Evolutionary conservation across 2,888 invertebrate genomes (phyloP).

Genomic region (Acutogordius australiensis): DNA sequence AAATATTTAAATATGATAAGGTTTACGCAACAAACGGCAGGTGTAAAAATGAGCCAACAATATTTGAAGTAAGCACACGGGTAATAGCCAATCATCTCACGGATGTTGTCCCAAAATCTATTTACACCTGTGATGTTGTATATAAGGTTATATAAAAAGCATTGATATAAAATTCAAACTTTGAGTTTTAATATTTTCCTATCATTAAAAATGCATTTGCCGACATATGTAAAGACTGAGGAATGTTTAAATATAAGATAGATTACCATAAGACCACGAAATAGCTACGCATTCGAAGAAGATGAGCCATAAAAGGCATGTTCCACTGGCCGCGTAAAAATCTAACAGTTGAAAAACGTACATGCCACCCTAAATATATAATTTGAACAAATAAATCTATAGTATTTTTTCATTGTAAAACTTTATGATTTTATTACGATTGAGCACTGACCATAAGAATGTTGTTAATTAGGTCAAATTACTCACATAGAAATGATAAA

Average conservation of each 20-base stretch:
- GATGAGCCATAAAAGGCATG: slow-evolving; percentile 72
- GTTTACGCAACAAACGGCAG: slow-evolving; percentile 67
- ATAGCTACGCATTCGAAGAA: slow-evolving; percentile 95
- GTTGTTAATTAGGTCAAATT: too few species aligned
- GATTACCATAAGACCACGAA: slow-evolving; percentile 69
- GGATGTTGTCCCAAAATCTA: slow-evolving; percentile 77
- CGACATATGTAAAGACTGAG: slow-evolving; percentile 8
- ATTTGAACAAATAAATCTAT: too few species aligned
- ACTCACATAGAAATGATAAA: too few species aligned
- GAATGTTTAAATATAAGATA: not conserved
- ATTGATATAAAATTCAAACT: not conserved
- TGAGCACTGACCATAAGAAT: too few species aligned
- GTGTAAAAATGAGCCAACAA: slow-evolving; percentile 78
- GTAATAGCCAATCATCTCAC: slow-evolving; percentile 97
- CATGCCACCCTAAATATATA: slow-evolving; percentile 95
- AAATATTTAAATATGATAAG: too few species aligned
- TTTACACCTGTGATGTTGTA: slow-evolving; percentile 41
- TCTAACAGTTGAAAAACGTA: slow-evolving; percentile 94
- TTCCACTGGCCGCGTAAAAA: slow-evolving; percentile 92
- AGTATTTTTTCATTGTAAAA: too few species aligned
- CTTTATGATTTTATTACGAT: too few species aligned
- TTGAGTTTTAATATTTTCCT: too few species aligned
- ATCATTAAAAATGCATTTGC: too few species aligned
- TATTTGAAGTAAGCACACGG: slow-evolving; percentile 90
- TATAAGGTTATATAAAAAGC: too few species aligned